phyloP scores from a whole-genome alignment of 2,888 invertebrate genomes.

The Pilophorus perplexus region DNA sequence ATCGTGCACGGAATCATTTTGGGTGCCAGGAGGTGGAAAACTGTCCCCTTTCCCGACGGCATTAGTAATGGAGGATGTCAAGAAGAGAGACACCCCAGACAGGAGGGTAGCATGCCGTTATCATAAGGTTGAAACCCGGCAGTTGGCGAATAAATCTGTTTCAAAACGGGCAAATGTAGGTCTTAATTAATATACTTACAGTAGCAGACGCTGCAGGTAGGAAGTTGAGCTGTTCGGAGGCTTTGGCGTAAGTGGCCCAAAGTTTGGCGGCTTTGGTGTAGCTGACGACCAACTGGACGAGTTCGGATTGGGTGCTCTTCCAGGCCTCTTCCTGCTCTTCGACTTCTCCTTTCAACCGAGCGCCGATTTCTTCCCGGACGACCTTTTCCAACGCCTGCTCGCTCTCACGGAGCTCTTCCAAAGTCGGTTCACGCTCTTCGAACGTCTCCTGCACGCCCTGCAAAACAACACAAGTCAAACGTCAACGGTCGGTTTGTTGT shows the following conservation, averaged over 20 bases:
- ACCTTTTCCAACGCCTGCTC: slow-evolving; percentile 65
- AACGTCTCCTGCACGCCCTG: slow-evolving; percentile 76
- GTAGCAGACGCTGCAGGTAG: slow-evolving; percentile 20
- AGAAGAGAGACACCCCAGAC: too few species aligned
- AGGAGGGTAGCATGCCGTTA: too few species aligned
- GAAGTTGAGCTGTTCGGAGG: slow-evolving; percentile 50
- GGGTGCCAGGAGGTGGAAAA: too few species aligned
- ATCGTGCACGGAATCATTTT: too few species aligned
- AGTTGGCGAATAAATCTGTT: too few species aligned
- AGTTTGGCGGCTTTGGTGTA: slow-evolving; percentile 79
- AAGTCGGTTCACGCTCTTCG: slow-evolving; percentile 65
- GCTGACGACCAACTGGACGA: slow-evolving; percentile 70
- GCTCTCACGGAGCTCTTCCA: slow-evolving; percentile 67
- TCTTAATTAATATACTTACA: too few species aligned
- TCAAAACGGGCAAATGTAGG: too few species aligned
- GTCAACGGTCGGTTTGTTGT: not conserved
- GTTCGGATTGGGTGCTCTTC: slow-evolving; percentile 73
- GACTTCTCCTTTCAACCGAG: slow-evolving; percentile 70
- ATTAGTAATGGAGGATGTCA: too few species aligned
- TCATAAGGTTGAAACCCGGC: too few species aligned
- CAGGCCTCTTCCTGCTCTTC: slow-evolving; percentile 76
- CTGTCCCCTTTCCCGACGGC: too few species aligned
- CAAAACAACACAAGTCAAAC: slow-evolving; percentile 28
- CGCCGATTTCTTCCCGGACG: slow-evolving; percentile 67
- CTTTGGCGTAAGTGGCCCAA: slow-evolving; percentile 77